A percentile compares a stretch with the other conserved stretches of the same genome.
phyloP scores from a whole-genome alignment of 2,888 invertebrate species.

The Nymphalis polychloros region DNA sequence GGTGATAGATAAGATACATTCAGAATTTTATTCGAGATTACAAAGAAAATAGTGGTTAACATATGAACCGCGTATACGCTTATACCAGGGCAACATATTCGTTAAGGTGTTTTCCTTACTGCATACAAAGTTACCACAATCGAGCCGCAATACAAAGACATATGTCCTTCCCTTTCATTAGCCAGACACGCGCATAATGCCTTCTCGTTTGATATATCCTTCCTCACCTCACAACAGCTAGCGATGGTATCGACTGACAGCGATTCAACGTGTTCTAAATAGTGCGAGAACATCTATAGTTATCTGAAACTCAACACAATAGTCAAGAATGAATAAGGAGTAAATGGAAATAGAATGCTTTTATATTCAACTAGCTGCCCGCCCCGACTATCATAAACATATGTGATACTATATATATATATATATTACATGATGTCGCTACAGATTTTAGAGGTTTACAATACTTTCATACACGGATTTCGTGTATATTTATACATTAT shows the following conservation, averaged over 20 bases:
- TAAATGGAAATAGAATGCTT: not conserved
- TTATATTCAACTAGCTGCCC: no score
- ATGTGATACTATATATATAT: no score
- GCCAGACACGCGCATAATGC: constrained; percentile 64
- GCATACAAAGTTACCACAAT: constrained; percentile 74
- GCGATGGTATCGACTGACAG: constrained; percentile 61
- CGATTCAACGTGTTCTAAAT: constrained; percentile 49
- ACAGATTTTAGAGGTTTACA: no score
- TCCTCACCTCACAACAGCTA: constrained; percentile 56
- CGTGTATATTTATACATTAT: no score
- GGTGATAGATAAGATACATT: no score
- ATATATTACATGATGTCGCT: no score
- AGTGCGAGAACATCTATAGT: constrained; percentile 27
- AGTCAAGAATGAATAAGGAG: constrained; percentile 24
- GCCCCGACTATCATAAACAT: no score
- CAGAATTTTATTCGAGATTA: not conserved
- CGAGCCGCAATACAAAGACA: constrained; percentile 69
- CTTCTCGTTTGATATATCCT: constrained; percentile 75
- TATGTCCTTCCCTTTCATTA: constrained; percentile 68
- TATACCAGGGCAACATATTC: constrained; percentile 45
- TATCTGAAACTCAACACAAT: constrained; percentile 32
- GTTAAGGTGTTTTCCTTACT: constrained; percentile 46
- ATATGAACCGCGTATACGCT: not conserved
- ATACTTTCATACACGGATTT: no score
- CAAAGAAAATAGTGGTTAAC: not conserved